phyloP scores from a whole-genome alignment of 2,113 vertebrate species.

The Microcebus tavaratra region DNA sequence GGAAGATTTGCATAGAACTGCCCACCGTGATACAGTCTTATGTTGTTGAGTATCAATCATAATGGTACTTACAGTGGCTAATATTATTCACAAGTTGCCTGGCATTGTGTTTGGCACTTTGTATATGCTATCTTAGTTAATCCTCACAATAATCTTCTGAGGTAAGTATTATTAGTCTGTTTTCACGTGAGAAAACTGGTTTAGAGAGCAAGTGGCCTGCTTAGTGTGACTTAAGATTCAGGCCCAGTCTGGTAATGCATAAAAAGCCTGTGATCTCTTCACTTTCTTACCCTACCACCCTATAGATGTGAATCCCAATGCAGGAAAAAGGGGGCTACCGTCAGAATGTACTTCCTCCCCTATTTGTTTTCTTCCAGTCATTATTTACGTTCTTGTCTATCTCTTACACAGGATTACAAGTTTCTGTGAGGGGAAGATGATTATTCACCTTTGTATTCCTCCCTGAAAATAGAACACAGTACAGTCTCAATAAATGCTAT shows the following conservation, averaged over 20 bases:
- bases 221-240: neutral
- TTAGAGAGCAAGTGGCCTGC: neutral
- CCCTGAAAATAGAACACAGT: neutral
- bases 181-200: neutral
- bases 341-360: neutral
- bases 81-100: neutral
- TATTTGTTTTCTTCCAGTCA: neutral
- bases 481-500: neutral
- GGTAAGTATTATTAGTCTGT: neutral
- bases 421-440: neutral
- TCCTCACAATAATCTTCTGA: neutral
- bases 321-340: neutral
- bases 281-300: neutral
- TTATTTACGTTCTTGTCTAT: neutral
- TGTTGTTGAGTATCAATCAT: neutral
- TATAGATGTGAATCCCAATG: rapidly evolving
- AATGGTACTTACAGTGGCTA: neutral
- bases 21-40: too few species aligned
- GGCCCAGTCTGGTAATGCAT: neutral
- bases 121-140: neutral
- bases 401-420: neutral
- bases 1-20: too few species aligned
- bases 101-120: neutral
- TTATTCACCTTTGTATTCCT: neutral
- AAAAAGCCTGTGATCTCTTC: neutral